Percentiles rank a stretch among this genome's conserved stretches.
Evolutionary conservation across 1,140 invertebrate genomes (phyloP).

Genomic region (Andrena cerasifolii): DNA sequence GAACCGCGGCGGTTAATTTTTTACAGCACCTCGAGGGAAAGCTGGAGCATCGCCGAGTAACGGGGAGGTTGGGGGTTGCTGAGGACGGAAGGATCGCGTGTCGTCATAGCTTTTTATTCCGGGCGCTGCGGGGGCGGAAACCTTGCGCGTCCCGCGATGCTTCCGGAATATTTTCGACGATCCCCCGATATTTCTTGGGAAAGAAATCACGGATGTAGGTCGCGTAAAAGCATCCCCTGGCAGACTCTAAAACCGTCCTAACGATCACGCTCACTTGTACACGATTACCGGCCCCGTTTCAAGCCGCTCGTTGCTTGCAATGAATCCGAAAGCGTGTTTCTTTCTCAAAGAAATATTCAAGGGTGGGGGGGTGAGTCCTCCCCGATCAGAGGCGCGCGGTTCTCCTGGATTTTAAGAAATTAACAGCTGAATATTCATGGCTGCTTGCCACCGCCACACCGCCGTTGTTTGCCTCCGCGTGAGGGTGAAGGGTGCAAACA

Average conservation of each 20-base stretch:
- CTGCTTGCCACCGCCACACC: neutral
- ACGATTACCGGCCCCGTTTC: too few relatives aligned
- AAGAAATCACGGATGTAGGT: neutral
- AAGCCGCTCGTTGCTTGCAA: too few relatives aligned
- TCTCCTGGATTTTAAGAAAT: neutral
- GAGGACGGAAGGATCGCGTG: neutral
- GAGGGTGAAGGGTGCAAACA: neutral
- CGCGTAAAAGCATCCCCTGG: neutral
- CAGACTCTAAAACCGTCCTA: neutral
- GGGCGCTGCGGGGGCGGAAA: neutral
- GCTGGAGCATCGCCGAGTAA: neutral
- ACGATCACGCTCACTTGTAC: too few relatives aligned
- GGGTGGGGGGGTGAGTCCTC: neutral
- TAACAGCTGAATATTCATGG: constrained; percentile 32
- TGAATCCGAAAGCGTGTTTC: too few relatives aligned
- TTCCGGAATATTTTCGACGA: constrained; percentile 8
- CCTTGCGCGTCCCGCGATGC: neutral
- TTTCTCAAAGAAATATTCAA: too few relatives aligned
- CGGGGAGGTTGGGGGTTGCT: neutral
- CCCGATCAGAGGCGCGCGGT: neutral
- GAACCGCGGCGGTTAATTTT: neutral
- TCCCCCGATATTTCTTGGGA: neutral
- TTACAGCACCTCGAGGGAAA: neutral
- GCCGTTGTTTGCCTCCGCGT: neutral
- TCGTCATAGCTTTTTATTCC: constrained; percentile 15